Base-by-base conservation (phyloP, 2,888 invertebrate genomes). In the Phrixothrix hirtus region DNA sequence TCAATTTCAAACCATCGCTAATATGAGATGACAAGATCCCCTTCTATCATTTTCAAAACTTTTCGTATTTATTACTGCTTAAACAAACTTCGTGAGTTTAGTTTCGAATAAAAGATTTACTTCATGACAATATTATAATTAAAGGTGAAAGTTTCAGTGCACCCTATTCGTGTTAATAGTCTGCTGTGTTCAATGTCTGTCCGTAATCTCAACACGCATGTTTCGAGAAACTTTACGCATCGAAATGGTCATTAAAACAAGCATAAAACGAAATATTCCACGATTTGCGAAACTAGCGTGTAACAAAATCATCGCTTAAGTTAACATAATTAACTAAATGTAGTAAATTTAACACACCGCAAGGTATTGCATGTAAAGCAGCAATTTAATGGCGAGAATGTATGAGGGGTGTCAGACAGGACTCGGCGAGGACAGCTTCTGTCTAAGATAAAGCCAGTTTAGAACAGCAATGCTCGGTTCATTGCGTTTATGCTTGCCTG, bases 401-500 rank as follows among this genome's bases (percentile, higher is more conserved):
- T 26, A 26, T 25, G 26, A 11, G 14, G 38, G 38, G 25, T 25
- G 27, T 25, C 21, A n/a, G 29, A 34, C 36, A 38, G 31, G 29
- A 49, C 26, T 42, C 46, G 14, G 25, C 45, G 49, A 50, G 55
- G 55, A 55, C 55, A 50, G 54, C 57, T 58, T 57, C 46, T 59
- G 57, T 52, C 54, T 57, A 58, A 62, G 64, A 64, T 65, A 65
- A 65, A 62, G 61, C 56, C 62, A 61, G 64, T 65, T 65, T 63
- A 59, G 57, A 59, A 55, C 57, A 53, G 55, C 51, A 42, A 57
- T 53, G 55, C 55, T 60, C 64, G 68, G 69, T 70, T 70, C 67
- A 71, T 70, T 70, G 68, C 62, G 60, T 64, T 68, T 64, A 69
- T 69, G 69, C 67, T 67, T 67, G 69, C 67, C 67, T 62, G 61